Base-by-base conservation (phyloP, 2,888 invertebrate genomes). In the Aspidiotus rigidus region DNA sequence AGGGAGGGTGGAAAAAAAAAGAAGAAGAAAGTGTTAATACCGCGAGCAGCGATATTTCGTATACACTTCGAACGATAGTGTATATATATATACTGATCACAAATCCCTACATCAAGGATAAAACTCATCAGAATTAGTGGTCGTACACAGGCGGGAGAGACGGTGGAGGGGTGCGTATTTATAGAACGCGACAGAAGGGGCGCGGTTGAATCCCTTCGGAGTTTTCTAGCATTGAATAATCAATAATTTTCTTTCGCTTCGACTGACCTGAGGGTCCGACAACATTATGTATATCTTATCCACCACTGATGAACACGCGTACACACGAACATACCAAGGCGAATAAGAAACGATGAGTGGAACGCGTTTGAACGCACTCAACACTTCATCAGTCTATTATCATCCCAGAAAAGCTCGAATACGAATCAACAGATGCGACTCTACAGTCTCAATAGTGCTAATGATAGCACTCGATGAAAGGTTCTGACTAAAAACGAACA, bases 221-320 rank as follows among this genome's bases (percentile, higher is more conserved):
- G 62, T 28, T 39, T 44, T 41, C 62, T 62, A 28, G 40, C 7
- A n/a, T 8, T 11, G 60, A 67, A 67, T 53, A 67, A 67, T 67
- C 67, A 57, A 67, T 67, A 67, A 67, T 67, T 66, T 44, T 57
- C 41, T 66, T 62, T 62, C 17, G 10, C 44, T 44, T 44, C 62
- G 62, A 42, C 17, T 13, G 56, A 9, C 9, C 13, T 7, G 56
- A 56, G 56, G 15, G 56, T 1, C n/a, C 16, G 17, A 56, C 56
- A 56, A 15, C 5, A 28, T 28, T n/a, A 16, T 56, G 17, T 17
- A 17, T 15, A 56, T 11, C 49, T 49, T 49, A 49, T 49, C 49
- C 49, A 49, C 3, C 49, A 53, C 11, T 53, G 53, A 11, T n/a
- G 53, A 53, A 53, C 53, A 53, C 53, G 53, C 53, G 53, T n/a